Conservation (phyloP, 1,140 invertebrate species). For the Asobara japonica region DNA sequence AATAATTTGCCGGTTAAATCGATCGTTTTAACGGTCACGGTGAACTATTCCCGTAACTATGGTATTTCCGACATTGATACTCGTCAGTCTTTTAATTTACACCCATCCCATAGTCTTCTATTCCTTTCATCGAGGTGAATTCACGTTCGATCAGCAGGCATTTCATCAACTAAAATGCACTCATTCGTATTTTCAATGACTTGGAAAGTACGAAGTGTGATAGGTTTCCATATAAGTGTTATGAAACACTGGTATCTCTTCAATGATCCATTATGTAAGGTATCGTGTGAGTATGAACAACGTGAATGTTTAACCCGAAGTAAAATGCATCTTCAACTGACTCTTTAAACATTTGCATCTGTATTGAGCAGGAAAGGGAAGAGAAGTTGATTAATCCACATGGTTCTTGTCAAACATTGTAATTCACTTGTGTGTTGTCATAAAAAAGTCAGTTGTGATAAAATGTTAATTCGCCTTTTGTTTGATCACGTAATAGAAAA, state of each 20-base stretch:
- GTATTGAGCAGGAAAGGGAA: too few species aligned
- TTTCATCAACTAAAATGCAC: neutral
- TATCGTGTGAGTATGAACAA: neutral
- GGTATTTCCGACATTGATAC: slow-evolving; percentile 35
- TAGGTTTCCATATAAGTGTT: neutral
- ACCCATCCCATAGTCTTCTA: neutral
- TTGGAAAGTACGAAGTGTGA: neutral
- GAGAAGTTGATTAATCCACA: too few species aligned
- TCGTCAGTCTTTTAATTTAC: slow-evolving; percentile 11
- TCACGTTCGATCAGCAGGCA: neutral
- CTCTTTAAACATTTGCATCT: neutral
- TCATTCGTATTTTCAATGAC: neutral
- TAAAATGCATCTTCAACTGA: neutral
- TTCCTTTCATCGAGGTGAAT: neutral
- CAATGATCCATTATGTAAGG: neutral
- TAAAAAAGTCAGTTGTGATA: too few species aligned
- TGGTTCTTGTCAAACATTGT: too few species aligned
- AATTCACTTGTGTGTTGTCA: too few species aligned
- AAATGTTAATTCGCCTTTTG: too few species aligned
- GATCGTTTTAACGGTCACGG: slow-evolving; percentile 47
- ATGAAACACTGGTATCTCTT: neutral
- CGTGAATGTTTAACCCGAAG: neutral
- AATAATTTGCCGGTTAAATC: slow-evolving; percentile 48
- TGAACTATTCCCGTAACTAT: slow-evolving; percentile 47
- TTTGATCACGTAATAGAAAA: too few species aligned